Base-by-base conservation (phyloP, 2,113 vertebrate genomes). In the Lycocorax pyrrhopterus region DNA sequence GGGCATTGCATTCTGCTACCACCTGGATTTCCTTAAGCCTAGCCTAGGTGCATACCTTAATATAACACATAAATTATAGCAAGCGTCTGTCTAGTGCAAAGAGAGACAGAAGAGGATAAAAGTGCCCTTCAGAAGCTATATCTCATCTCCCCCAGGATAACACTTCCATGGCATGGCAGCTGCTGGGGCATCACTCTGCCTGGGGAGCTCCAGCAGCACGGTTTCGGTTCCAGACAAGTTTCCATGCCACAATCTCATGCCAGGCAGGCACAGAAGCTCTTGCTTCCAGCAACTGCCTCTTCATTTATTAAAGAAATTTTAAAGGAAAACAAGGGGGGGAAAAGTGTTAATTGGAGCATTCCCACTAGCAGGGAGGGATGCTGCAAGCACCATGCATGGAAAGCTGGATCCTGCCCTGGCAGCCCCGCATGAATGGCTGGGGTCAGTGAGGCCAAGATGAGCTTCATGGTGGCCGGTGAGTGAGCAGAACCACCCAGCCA, bases 91-190 rank as follows among this genome's bases (percentile, higher is more conserved):
- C 64, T 66, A 71, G 64, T 7, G 76, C 84, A 71, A 69, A 74
- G 84, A 73, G 83, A 90, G 93, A 85, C 0, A 15, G 59, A 76
- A 52, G 59, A 84, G 83, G 68, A 92, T 66, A 51, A 58, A n/a
- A 96, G 92, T 75, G 85, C 88, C 82, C 94, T 91, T 93, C 90
- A 95, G 85, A 91, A 87, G 88, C 85, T 39, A 74, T 18, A 7
- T 89, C 78, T 93, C 82, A 19, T 95, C 94, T 95, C 82, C 85
- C 88, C 90, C 78, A 90, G 90, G 93, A 95, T 75, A 90, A 94
- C 93, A 94, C 78, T 89, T 89, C 25, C 81, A 81, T 37, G 55
- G 92, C 84, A 77, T 9, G 4, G 92, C 15, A 81, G 90, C 77
- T 87, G 81, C 92, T 62, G 76, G 77, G 73, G 84, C 27, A 67